Conservation (phyloP, 2,113 vertebrate genomes). For the Grantiella picta region DNA sequence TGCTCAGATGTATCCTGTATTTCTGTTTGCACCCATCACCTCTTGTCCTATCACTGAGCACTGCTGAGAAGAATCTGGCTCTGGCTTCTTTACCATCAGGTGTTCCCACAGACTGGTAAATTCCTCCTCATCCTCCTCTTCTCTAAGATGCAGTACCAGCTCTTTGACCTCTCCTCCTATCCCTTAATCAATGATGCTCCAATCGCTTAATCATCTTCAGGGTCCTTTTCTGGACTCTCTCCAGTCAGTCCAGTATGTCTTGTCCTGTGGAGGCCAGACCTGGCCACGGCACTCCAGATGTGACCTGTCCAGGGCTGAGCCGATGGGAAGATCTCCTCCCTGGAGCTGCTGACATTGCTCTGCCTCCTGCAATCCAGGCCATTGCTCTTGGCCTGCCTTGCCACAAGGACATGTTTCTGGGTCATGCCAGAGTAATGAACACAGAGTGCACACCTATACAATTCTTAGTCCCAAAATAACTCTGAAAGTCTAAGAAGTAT, state of each 20-base stretch:
- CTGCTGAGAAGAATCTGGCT: neutral
- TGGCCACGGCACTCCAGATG: neutral
- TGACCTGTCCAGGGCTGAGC: neutral
- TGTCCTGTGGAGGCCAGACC: neutral
- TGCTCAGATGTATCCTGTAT: neutral
- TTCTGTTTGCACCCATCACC: neutral
- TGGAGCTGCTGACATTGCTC: neutral
- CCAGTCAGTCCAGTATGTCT: neutral
- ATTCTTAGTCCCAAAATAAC: neutral
- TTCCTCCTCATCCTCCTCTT: neutral
- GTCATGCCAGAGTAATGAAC: neutral
- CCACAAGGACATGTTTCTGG: neutral
- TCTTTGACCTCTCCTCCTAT: neutral
- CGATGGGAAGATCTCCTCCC: neutral
- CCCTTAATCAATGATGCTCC: neutral
- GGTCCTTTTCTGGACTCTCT: neutral
- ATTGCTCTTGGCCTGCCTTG: neutral
- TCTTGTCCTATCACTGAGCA: neutral
- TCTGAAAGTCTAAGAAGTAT: neutral
- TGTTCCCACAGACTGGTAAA: neutral
- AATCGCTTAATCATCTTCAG: neutral
- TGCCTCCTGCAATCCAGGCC: neutral
- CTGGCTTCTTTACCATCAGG: neutral
- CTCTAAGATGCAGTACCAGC: neutral
- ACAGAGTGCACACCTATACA: neutral